Conservation (phyloP, 2,888 invertebrate genomes). For the Clusia tigrina region DNA sequence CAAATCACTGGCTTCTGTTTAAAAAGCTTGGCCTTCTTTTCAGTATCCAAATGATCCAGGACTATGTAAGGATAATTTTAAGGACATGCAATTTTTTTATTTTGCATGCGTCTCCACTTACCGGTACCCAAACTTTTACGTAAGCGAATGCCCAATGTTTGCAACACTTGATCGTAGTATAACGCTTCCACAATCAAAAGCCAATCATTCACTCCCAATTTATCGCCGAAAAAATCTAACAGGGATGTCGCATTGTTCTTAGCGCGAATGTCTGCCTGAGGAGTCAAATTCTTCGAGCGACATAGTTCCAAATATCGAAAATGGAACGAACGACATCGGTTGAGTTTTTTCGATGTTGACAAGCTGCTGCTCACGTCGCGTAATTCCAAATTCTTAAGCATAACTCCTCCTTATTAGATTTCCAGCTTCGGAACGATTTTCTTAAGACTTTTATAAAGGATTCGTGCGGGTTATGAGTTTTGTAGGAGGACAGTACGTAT, state of each 20-base stretch:
- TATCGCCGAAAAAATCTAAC: slow-evolving; percentile 77
- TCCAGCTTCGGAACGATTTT: not conserved
- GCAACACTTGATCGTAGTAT: slow-evolving; percentile 75
- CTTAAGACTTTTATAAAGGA: not conserved
- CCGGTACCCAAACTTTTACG: slow-evolving; percentile 62
- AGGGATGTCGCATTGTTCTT: slow-evolving; percentile 65
- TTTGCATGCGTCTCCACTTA: slow-evolving; percentile 38
- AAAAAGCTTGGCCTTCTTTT: slow-evolving; percentile 71
- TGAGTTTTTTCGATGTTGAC: slow-evolving; percentile 47
- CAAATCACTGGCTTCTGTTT: slow-evolving; percentile 72
- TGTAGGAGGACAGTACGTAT: not conserved
- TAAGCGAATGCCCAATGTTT: slow-evolving; percentile 74
- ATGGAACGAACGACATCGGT: slow-evolving; percentile 60
- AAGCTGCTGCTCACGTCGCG: slow-evolving; percentile 37
- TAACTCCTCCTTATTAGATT: too few species aligned
- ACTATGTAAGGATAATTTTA: too few species aligned
- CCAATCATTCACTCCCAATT: slow-evolving; percentile 80
- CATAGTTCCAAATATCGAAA: slow-evolving; percentile 63
- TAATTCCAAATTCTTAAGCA: slow-evolving; percentile 38
- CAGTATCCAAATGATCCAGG: slow-evolving; percentile 66
- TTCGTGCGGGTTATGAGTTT: not conserved
- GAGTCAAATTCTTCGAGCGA: slow-evolving; percentile 58
- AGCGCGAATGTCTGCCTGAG: slow-evolving; percentile 53
- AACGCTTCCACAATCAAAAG: slow-evolving; percentile 77
- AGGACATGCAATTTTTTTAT: not conserved